These are phyloP conservation scores for Sander vitreus DNA, from an alignment of 2,113 vertebrate genomes.

Conservation along the genomic window DNA sequence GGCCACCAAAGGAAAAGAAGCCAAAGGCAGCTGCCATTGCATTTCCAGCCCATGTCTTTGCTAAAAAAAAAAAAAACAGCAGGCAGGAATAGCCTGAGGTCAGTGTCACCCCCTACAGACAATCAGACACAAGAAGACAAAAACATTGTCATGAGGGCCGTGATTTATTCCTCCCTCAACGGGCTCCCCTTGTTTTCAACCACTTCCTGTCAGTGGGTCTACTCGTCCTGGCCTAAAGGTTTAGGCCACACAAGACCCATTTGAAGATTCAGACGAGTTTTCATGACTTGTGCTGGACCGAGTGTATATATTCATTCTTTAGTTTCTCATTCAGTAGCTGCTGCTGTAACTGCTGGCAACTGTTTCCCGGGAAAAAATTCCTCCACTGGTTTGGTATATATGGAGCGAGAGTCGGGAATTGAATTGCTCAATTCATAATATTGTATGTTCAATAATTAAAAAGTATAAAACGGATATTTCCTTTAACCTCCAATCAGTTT, in stretches of 20 bases:
- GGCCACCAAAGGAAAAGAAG: conserved; percentile 49
- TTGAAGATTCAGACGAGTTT: conserved; percentile 11
- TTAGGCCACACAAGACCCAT: conserved; percentile 18
- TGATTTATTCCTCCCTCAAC: conserved; percentile 67
- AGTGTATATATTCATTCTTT: background rate
- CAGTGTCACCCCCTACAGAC: conserved; percentile 59
- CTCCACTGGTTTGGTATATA: background rate
- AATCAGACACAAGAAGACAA: conserved; percentile 58
- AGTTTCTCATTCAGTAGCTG: background rate
- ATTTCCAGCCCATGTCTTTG: conserved; percentile 55
- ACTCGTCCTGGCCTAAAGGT: conserved; percentile 34
- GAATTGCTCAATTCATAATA: background rate
- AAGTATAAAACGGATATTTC: background rate
- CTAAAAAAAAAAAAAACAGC: conserved; percentile 61
- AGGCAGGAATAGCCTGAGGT: conserved; percentile 56
- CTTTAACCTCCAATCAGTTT: background rate
- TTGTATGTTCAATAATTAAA: background rate
- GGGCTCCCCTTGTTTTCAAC: conserved; percentile 73
- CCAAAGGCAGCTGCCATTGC: conserved; percentile 65
- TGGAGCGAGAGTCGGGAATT: background rate
- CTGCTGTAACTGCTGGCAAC: background rate
- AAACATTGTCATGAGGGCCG: conserved; percentile 54
- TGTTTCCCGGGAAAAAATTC: background rate
- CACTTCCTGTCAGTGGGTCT: conserved; percentile 65
- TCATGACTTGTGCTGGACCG: conserved; percentile 8